phyloP scores from a whole-genome alignment of 2,888 invertebrate species.

The Mythimna loreyi region DNA sequence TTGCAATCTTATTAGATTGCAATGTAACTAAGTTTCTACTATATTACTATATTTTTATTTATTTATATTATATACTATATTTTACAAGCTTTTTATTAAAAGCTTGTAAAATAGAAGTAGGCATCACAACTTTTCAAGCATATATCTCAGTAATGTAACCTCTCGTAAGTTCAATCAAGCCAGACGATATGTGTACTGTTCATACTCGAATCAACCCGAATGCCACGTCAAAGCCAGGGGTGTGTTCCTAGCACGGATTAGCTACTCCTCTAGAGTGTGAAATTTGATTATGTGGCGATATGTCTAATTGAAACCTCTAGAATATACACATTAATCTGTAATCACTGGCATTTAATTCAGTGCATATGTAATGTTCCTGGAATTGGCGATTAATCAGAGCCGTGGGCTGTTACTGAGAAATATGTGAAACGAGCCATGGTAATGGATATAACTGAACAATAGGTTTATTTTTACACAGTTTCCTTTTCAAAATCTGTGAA shows the following conservation, averaged over 20 bases:
- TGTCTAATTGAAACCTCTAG: constrained; percentile 36
- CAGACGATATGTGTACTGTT: constrained; percentile 27
- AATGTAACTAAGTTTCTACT: too few species aligned
- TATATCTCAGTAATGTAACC: background rate
- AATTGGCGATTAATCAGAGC: background rate
- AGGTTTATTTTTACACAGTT: background rate
- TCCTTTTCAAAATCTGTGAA: too few species aligned
- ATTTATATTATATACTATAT: too few species aligned
- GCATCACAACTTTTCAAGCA: background rate
- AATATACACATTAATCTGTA: constrained; percentile 32
- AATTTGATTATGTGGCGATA: constrained; percentile 55
- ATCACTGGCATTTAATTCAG: constrained; percentile 20
- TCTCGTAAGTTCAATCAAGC: constrained; percentile 23
- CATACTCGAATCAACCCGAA: constrained; percentile 55
- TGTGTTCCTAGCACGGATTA: constrained; percentile 52
- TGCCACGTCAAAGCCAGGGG: constrained; percentile 59
- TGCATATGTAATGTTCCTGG: background rate
- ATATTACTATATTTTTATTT: too few species aligned
- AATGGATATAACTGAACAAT: too few species aligned
- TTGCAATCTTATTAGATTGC: too few species aligned
- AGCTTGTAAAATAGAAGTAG: background rate
- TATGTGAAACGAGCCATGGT: background rate
- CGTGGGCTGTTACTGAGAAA: background rate
- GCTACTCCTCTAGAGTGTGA: constrained; percentile 44
- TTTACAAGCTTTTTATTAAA: too few species aligned